Base-by-base conservation (phyloP, 2,888 invertebrate genomes). In the Protodeltote pygarga region DNA sequence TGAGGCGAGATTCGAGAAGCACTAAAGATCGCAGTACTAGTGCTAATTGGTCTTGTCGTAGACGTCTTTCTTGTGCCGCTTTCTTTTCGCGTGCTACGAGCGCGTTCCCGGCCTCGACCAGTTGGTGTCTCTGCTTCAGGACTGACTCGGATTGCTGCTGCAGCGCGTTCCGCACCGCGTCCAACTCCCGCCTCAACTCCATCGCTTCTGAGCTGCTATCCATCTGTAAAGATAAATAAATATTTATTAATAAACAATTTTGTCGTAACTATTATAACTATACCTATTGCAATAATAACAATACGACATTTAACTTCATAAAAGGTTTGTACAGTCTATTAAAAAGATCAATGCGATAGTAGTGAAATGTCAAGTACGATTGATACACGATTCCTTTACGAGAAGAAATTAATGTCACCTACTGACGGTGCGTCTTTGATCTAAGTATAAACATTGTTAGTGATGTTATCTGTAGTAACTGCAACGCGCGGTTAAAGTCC, bases 31-130 rank as follows among this genome's bases (percentile, higher is more conserved):
- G 92, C 4, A 96, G 88, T 16, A 96, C 95, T 55, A 94, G 92
- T 3, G 95, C 94, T 15, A 96, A 91, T 73, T 96, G 96, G 74
- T 94, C 94, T 81, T 96, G 95, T 24, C 95, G 91, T 3, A 95
- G 89, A 2, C 93, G 89, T 54, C 93, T 93, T 73, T 95, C 95
- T 47, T 93, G 93, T 15, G 93, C 87, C 39, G 94, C 92, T 67
- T 93, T 93, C 42, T 92, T 92, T 69, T 95, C 94, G 42, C 94
- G 93, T 25, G 93, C 91, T 49, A 93, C 93, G 44, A 95, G 89
- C 25, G 93, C 91, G 52, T 93, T 91, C 0, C 93, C 93, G 54
- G 94, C 94, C 69, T 95, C 94, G 4, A 93, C 93, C 15, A 95
- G 94, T 71, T 95, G 92, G 71, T 95, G 95, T 27, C 95, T 89